Evolutionary conservation across 2,797 vertebrate species (phyloP), one percentile per base, ranked within the genome.

Genomic region (Sternotherus odoratus): DNA sequence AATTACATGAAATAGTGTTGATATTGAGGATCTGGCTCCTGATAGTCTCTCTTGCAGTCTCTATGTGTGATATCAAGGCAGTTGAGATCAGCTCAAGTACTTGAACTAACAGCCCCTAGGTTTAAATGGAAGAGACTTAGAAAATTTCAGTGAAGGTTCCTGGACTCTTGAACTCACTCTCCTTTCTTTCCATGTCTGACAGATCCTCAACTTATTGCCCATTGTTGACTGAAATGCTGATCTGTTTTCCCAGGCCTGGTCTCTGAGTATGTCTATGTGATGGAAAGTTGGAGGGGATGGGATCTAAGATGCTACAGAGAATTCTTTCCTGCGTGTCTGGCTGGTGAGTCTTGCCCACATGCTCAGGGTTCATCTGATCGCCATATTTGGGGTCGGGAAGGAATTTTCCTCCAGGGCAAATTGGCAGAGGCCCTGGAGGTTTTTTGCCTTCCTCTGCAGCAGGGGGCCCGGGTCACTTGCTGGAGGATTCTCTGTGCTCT

Each of bases 81-180:
- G 79, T 54, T 30, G 77, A 88, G 54, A 81, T 12, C 8, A 30
- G 21, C 12, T 33, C 30, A 91, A 83, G 28, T 3, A 13, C 81
- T 81, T 0, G 0, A 50, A 46, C 60, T 74, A 82, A 26, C 46
- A 66, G 23, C 16, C 8, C 24, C 43, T 43, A 0, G 2, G 33
- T 48, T 49, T 4, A 0, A 43, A 19, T 66, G 0, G 0, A n/a
- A 69, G 78, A 54, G n/a, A 36, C n/a, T 33, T n/a, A 36, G n/a
- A 66, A 21, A 36, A 36, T 66, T 30, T 66, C 63, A 66, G 66
- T 69, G 83, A 16, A 75, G 49, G 5, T 86, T 63, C 28, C 30
- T 33, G 28, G 33, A 43, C 16, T 79, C n/a, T 79, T 12, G n/a
- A 66, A 48, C 24, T 60, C n/a, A 84, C 28, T 82, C n/a, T 28